These are phyloP conservation scores for Amblyraja radiata DNA, from an alignment of 2,797 vertebrate genomes.

Conservation along the genomic window DNA sequence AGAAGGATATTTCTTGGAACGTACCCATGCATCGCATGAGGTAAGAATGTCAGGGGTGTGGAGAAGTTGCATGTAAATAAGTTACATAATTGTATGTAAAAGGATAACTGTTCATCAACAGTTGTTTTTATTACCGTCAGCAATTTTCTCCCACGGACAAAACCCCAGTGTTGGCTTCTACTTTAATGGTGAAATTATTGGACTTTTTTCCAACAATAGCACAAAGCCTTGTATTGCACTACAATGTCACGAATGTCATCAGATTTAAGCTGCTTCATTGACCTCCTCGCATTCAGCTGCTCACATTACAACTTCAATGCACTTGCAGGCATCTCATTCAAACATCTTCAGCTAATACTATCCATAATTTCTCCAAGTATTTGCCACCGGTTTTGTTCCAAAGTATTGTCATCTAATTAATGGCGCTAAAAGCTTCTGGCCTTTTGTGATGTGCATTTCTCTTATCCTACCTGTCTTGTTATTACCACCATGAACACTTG, in stretches of 20 bases:
- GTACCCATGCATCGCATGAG: neutral
- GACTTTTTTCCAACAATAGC: neutral
- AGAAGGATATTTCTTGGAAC: neutral
- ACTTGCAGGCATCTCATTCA: slow-evolving; percentile 4
- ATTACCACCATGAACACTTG: slow-evolving; percentile 25
- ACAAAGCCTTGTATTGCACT: neutral
- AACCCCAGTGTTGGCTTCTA: neutral
- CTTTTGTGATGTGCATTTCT: slow-evolving; percentile 13
- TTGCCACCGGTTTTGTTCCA: slow-evolving; percentile 16
- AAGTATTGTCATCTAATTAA: slow-evolving; percentile 33
- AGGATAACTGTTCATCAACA: neutral
- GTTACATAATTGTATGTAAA: neutral
- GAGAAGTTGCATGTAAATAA: neutral
- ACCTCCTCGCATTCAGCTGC: neutral
- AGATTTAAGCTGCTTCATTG: neutral
- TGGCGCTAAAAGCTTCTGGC: neutral
- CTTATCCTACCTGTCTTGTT: slow-evolving; percentile 18
- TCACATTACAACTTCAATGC: slow-evolving; percentile 12
- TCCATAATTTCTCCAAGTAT: slow-evolving; percentile 20
- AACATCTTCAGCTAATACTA: neutral
- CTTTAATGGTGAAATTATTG: neutral
- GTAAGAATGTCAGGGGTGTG: neutral
- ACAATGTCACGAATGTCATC: neutral
- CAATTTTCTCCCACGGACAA: neutral
- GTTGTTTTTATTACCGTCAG: neutral